Evolutionary conservation across 2,113 vertebrate species (phyloP).

Genomic region (Nibea coibor): DNA sequence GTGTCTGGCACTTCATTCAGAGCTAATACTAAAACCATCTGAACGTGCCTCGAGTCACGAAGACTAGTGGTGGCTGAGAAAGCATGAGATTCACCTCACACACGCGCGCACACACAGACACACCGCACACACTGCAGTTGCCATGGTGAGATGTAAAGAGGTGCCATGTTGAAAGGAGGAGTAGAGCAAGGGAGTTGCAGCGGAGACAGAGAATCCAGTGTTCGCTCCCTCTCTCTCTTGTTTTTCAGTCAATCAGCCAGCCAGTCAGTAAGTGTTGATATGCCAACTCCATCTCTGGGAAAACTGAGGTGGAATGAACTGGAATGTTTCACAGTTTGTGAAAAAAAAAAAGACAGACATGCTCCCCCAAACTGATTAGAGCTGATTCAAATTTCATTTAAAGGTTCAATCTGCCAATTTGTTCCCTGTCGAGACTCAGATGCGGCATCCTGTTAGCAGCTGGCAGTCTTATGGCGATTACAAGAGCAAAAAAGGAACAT

Average conservation of each 20-base stretch:
- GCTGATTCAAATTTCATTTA: constrained; percentile 51
- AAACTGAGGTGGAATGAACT: constrained; percentile 42
- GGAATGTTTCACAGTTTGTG: constrained; percentile 28
- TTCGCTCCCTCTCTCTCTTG: constrained; percentile 62
- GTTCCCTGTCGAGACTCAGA: constrained; percentile 31
- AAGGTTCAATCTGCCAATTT: constrained; percentile 55
- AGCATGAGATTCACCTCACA: constrained; percentile 69
- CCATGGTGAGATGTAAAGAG: constrained; percentile 84
- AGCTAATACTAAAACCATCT: constrained; percentile 73
- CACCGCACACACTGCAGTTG: constrained; percentile 65
- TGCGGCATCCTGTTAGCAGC: constrained; percentile 41
- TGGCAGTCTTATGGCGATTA: constrained; percentile 40
- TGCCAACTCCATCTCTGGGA: constrained; percentile 68
- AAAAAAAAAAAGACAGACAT: constrained; percentile 27
- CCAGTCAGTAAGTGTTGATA: constrained; percentile 47
- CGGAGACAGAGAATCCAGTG: constrained; percentile 82
- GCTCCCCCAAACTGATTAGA: constrained; percentile 39
- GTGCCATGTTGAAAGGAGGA: constrained; percentile 80
- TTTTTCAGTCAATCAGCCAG: constrained; percentile 73
- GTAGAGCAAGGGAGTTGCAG: constrained; percentile 70
- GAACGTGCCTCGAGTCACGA: constrained; percentile 77
- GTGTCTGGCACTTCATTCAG: constrained; percentile 72
- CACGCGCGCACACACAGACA: constrained; percentile 52
- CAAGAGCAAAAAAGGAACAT: constrained; percentile 46
- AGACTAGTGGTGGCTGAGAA: constrained; percentile 66